Base-by-base conservation (phyloP, 2,113 vertebrate species). In the Callionymus lyra region DNA sequence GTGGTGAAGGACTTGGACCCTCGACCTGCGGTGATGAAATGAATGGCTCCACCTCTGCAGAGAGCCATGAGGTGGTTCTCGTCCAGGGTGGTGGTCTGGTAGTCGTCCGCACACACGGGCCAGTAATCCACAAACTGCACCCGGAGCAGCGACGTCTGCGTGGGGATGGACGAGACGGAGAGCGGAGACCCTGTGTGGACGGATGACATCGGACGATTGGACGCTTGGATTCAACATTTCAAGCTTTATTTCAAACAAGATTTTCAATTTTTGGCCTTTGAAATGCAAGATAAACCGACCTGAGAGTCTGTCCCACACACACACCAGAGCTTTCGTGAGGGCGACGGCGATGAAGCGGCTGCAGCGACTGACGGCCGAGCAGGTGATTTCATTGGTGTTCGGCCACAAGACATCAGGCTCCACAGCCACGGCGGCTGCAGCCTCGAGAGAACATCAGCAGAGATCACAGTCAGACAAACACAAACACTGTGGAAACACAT, bases 351-450 rank as follows among this genome's bases (percentile, higher is more conserved):
- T 55, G 68, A 84, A 86, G 38, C 61, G 76, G 12, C 62, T 81
- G 51, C 75, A 89, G 50, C 50, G 44, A 36, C 86, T 88, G 34
- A 87, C 61, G 36, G 79, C 69, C 0, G 90, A 94, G 60, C 74
- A 83, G 0, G 53, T 21, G 40, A 96, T 89, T 43, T 85, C 82
- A 12, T 86, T 71, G 2, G 89, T 85, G 14, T 89, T 88, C 2
- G 90, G 90, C 90, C 89, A 96, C 46, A 90, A 70, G 1, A 81
- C 39, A 56, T 88, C 86, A 5, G 87, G 84, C 2, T 82, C 74
- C 3, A 48, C 66, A 9, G 86, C 84, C 40, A 63, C 44, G 19
- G 84, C 88, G 89, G 48, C 18, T 50, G 31, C 6, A n/a, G n/a
- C n/a, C n/a, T n/a, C n/a, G n/a, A n/a, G n/a, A n/a, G n/a, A n/a